Evolutionary conservation across 1,140 invertebrate species (phyloP).

Genomic region (Chelonus insularis): DNA sequence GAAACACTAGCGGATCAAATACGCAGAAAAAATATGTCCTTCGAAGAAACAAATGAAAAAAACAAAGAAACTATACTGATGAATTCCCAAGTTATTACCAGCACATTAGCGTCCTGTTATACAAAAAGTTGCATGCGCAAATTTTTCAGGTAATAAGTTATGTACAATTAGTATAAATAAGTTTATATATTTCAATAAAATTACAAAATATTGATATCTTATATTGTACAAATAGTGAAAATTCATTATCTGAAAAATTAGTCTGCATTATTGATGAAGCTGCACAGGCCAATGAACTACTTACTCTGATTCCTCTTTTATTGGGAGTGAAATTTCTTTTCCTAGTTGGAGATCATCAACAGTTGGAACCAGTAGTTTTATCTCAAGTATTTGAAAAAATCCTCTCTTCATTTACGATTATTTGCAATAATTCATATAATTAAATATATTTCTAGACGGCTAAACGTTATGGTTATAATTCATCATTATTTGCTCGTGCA

Average conservation of each 20-base stretch:
- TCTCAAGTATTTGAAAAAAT: constrained; percentile 48
- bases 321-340: constrained; percentile 74
- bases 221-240: constrained; percentile 9
- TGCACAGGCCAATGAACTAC: constrained; percentile 81
- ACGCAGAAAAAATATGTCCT: constrained; percentile 27
- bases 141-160: constrained; percentile 1
- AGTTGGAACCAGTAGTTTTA: constrained; percentile 80
- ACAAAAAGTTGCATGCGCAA: background rate
- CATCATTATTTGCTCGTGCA: constrained; percentile 69
- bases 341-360: constrained; percentile 86
- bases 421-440: background rate
- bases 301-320: constrained; percentile 79
- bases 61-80: background rate
- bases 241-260: no score
- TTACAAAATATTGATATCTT: background rate
- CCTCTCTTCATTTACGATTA: background rate
- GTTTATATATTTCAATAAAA: background rate
- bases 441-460: constrained; percentile 55
- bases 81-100: background rate
- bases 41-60: background rate
- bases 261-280: constrained; percentile 92
- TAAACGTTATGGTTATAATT: constrained; percentile 62
- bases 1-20: no score
- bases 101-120: constrained; percentile 7
- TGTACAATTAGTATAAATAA: background rate